Base-by-base conservation (phyloP, 2,797 vertebrate species). In the Nyctibius grandis region DNA sequence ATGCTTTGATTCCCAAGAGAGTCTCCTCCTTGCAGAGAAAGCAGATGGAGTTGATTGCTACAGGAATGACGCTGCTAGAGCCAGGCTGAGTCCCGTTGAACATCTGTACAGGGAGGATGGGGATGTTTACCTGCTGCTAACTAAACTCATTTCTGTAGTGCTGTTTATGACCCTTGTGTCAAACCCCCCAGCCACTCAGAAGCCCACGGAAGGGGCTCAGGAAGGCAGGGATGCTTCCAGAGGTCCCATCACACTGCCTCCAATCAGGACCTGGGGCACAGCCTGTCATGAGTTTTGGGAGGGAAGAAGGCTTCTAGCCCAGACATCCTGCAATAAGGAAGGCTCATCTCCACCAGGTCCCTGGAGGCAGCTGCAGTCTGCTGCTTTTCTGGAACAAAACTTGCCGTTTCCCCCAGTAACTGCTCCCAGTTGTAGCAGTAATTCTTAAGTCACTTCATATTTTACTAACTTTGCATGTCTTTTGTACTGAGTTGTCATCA, bases 391-490 rank as follows among this genome's bases (percentile, higher is more conserved):
- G 78, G 61, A 96, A 72, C 23, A 47, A 64, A 94, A 89, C 34
- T 48, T 76, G 50, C 56, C 36, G 7, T 85, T 94, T 94, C 86
- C 50, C 28, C 15, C 42, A 33, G 17, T 93, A 95, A 95, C 45
- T 67, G 72, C n/a, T 93, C 60, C 73, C 92, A 95, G 91, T 88
- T 93, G 90, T 83, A 95, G 75, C 72, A 94, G 68, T 36, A 88
- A 42, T 78, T 91, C 50, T 81, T 75, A 51, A 84, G 78, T 85
- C 81, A 91, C 1, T 0, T 83, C n/a, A 75, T 73, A 65, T 89
- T 93, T 94, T 78, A 65, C 68, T 93, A 44, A 82, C 69, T 87
- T 95, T 73, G 50, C 63, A 76, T 44, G 87, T 61, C 22, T 95
- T 95, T 95, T 89, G 85, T 85, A 91, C 26, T 1, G 5, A 85